phyloP scores from a whole-genome alignment of 1,140 invertebrate species.

The Pectinophora gossypiella region DNA sequence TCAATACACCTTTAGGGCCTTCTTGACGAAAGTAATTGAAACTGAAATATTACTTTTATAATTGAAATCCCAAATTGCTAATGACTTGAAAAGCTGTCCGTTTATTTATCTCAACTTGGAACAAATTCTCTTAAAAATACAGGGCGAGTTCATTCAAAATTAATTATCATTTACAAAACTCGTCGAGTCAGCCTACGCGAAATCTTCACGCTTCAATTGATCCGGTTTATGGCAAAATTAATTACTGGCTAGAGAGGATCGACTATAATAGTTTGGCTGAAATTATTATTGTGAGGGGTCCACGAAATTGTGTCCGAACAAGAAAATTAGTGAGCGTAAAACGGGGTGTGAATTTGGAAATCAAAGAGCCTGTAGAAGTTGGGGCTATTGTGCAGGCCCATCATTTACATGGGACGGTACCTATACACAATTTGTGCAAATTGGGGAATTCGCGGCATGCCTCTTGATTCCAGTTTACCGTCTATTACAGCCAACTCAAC shows the following conservation, averaged over 20 bases:
- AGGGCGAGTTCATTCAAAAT: conserved; percentile 48
- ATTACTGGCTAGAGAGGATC: conserved; percentile 1
- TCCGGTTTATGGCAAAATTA: conserved; percentile 64
- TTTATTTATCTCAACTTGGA: conserved; percentile 20
- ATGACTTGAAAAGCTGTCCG: conserved; percentile 8
- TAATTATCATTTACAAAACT: conserved; percentile 61
- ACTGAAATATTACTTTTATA: not conserved
- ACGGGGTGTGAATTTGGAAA: conserved; percentile 69
- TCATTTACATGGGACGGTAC: conserved; percentile 59
- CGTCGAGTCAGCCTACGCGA: conserved; percentile 48
- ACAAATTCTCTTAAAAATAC: conserved; percentile 32
- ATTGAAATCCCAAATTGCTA: not conserved
- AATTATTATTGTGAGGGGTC: conserved; percentile 64
- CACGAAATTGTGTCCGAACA: conserved; percentile 73
- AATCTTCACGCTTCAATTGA: conserved; percentile 71
- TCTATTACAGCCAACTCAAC: not conserved
- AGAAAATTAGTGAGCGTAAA: conserved; percentile 74
- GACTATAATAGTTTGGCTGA: conserved; percentile 67
- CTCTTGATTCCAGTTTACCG: not conserved
- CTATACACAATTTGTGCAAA: conserved; percentile 44
- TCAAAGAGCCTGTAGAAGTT: conserved; percentile 60
- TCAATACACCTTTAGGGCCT: too few relatives aligned
- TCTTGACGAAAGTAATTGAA: too few relatives aligned
- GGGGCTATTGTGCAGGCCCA: conserved; percentile 49
- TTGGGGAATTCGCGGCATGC: conserved; percentile 12